phyloP scores from a whole-genome alignment of 2,888 invertebrate species.

The Drosophila prostipennis region DNA sequence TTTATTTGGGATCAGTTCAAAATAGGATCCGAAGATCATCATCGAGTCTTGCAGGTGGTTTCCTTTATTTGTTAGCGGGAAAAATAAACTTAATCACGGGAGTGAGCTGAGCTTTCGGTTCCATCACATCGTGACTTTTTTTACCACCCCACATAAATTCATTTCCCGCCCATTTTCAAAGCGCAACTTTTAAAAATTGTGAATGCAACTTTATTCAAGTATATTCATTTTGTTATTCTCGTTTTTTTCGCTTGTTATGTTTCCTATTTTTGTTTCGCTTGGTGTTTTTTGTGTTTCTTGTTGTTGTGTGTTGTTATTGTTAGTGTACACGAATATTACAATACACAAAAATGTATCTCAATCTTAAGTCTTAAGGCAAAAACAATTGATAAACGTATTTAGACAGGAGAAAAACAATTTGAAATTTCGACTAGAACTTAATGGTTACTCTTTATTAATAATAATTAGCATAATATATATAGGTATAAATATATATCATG shows the following conservation, averaged over 20 bases:
- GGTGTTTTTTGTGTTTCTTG: slow-evolving; percentile 35
- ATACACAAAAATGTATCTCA: slow-evolving; percentile 71
- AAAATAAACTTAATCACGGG: no score
- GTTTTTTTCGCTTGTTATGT: slow-evolving; percentile 44
- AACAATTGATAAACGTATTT: slow-evolving; percentile 61
- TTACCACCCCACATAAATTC: neutral
- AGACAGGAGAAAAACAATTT: slow-evolving; percentile 63
- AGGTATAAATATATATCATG: slow-evolving; percentile 9
- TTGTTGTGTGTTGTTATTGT: slow-evolving; percentile 46
- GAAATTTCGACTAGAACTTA: slow-evolving; percentile 83
- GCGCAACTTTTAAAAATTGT: slow-evolving; percentile 76
- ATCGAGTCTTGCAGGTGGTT: no score
- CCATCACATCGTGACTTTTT: no score
- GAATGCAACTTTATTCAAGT: slow-evolving; percentile 83
- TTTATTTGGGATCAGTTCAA: no score
- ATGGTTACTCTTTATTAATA: slow-evolving; percentile 57
- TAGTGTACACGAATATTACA: slow-evolving; percentile 77
- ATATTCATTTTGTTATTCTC: slow-evolving; percentile 68
- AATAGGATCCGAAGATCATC: no score
- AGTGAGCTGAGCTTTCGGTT: no score
- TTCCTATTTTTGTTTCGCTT: slow-evolving; percentile 32
- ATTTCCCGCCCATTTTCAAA: neutral
- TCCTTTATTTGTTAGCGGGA: no score
- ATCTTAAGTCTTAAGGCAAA: slow-evolving; percentile 73
- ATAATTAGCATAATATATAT: slow-evolving; percentile 44